Percentiles rank a stretch among this genome's conserved stretches.
Evolutionary conservation across 2,888 invertebrate genomes (phyloP).

Genomic region (Hirudinaria manillensis): DNA sequence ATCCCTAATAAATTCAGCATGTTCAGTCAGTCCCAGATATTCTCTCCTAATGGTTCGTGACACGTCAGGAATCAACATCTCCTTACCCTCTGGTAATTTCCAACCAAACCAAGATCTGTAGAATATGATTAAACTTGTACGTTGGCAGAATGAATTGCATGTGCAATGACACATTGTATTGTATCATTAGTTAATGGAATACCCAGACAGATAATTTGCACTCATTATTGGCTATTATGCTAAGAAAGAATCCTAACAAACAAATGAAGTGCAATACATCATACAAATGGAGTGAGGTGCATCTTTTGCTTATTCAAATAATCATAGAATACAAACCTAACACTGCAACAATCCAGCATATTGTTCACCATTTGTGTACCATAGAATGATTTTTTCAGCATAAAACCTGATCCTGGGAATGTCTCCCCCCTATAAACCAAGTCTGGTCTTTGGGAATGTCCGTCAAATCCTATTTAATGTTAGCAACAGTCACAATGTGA

Average conservation of each 20-base stretch:
- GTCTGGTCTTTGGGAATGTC: constrained; percentile 43
- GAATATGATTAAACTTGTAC: neutral
- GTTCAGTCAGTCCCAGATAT: constrained; percentile 43
- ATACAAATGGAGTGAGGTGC: too few relatives aligned
- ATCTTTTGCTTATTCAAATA: too few relatives aligned
- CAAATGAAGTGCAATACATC: too few relatives aligned
- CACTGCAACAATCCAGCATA: constrained; percentile 46
- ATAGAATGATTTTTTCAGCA: constrained; percentile 47
- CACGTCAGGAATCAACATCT: constrained; percentile 52
- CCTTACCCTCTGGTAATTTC: constrained; percentile 41
- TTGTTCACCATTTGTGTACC: constrained; percentile 42
- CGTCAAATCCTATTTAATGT: constrained; percentile 46
- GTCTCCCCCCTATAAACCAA: constrained; percentile 49
- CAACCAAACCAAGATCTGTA: constrained; percentile 52
- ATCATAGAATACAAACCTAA: constrained; percentile 26
- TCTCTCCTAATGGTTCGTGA: constrained; percentile 50
- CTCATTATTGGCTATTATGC: too few relatives aligned
- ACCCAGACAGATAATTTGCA: too few relatives aligned
- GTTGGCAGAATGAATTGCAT: neutral
- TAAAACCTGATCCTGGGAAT: constrained; percentile 52
- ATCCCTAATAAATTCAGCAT: constrained; percentile 45
- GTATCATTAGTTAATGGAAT: too few relatives aligned
- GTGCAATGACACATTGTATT: too few relatives aligned
- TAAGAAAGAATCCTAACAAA: too few relatives aligned
- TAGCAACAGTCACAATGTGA: neutral